Evolutionary conservation across 2,888 invertebrate genomes (phyloP).

Genomic region (Nomada goodeniana): DNA sequence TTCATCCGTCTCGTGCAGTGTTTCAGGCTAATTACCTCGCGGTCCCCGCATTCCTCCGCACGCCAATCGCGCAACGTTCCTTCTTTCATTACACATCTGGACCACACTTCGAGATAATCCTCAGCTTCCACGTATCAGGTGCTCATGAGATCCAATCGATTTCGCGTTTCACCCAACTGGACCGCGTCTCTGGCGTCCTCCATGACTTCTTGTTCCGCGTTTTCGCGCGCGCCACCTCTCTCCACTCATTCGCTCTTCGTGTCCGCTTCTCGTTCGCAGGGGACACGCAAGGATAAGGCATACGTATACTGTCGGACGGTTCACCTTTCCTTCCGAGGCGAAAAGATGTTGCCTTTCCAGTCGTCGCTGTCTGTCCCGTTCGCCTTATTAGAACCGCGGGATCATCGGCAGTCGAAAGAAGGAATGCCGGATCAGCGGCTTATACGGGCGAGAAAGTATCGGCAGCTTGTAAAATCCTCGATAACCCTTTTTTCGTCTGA

Average conservation of each 20-base stretch:
- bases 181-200: conserved; percentile 30
- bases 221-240: conserved; percentile 19
- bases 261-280: neutral
- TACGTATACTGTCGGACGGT: neutral
- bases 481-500: conserved; percentile 38
- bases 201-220: conserved; percentile 5
- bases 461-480: conserved; percentile 49
- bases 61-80: neutral
- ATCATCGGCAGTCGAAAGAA: conserved; percentile 69
- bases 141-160: conserved; percentile 52
- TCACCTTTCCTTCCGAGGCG: neutral
- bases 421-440: conserved; percentile 72
- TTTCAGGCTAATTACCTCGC: neutral
- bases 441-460: conserved; percentile 70
- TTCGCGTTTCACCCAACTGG: conserved; percentile 23
- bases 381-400: conserved; percentile 43
- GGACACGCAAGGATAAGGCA: neutral
- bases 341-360: neutral
- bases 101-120: conserved; percentile 79
- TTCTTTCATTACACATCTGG: conserved; percentile 41
- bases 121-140: conserved; percentile 78
- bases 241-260: conserved; percentile 3
- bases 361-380: conserved; percentile 13
- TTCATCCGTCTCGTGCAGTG: too few species aligned
- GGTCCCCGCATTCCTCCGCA: neutral